A percentile compares a stretch with the other conserved stretches of the same genome.
Conservation (phyloP, 1,140 invertebrate genomes). For the Atopsyche davidsoni region DNA sequence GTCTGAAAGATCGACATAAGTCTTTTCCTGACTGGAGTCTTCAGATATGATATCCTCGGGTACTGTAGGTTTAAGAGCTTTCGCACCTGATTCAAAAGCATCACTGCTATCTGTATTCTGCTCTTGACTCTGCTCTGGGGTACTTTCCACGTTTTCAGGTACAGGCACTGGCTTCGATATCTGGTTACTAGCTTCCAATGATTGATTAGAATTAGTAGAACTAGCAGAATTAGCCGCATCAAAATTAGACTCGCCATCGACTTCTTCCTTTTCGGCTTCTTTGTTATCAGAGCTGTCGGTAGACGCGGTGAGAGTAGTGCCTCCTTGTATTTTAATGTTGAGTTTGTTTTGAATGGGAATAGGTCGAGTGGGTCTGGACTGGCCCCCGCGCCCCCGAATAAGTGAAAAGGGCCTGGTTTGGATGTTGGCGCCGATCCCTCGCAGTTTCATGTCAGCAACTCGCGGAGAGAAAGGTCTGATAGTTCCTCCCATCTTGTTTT, state of each 20-base stretch:
- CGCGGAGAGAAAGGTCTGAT: constrained; percentile 38
- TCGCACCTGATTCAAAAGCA: constrained; percentile 11
- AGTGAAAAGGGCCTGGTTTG: constrained; percentile 13
- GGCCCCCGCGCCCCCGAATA: constrained; percentile 16
- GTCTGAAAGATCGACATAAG: constrained; percentile 30
- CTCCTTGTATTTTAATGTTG: constrained; percentile 28
- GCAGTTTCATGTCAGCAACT: constrained; percentile 37
- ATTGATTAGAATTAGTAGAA: constrained; percentile 3
- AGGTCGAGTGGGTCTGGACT: constrained; percentile 11
- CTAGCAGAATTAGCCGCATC: constrained; percentile 1
- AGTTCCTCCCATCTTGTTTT: constrained; percentile 34
- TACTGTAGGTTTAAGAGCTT: constrained; percentile 11
- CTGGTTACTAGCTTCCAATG: constrained; percentile 1
- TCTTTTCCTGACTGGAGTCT: constrained; percentile 29
- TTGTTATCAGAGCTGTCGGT: background rate
- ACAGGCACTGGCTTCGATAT: background rate
- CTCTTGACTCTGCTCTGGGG: background rate
- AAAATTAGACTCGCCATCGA: constrained; percentile 3
- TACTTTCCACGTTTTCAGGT: background rate
- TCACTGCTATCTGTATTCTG: constrained; percentile 7
- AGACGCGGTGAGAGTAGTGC: background rate
- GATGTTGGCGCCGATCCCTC: constrained; percentile 5
- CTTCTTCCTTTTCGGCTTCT: constrained; percentile 7
- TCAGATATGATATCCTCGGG: constrained; percentile 24
- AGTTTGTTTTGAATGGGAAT: constrained; percentile 27